Percentiles rank a stretch among this genome's conserved stretches.
These are phyloP conservation scores for Orientallactaga bullata DNA, from an alignment of 2,113 vertebrate genomes.

Conservation along the genomic window DNA sequence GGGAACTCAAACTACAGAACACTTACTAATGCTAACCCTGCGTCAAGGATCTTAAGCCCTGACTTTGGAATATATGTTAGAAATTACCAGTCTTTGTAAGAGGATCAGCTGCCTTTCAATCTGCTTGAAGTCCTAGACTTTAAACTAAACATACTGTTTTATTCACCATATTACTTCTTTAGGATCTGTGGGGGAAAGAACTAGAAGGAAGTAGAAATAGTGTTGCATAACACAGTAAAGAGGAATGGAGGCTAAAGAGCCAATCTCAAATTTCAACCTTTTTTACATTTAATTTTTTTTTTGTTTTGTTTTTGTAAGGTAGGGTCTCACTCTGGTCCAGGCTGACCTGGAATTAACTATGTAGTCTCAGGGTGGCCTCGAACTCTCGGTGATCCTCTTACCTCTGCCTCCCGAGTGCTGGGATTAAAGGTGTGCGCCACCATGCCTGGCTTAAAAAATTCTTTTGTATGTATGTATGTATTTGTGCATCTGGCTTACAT, in stretches of 20 bases:
- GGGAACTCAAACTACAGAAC: slow-evolving; percentile 36
- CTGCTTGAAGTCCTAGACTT: slow-evolving; percentile 30
- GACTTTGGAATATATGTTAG: slow-evolving; percentile 23
- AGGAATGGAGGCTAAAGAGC: slow-evolving; percentile 39
- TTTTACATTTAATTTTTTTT: no score
- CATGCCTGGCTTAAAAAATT: no score
- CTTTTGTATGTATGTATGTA: no score
- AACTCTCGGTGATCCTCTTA: no score
- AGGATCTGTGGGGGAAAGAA: background rate
- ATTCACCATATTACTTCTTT: slow-evolving; percentile 35
- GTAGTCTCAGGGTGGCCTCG: no score
- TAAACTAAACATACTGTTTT: slow-evolving; percentile 17
- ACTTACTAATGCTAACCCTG: slow-evolving; percentile 20
- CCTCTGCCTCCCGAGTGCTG: no score
- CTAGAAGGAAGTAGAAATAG: background rate
- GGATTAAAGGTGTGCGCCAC: no score
- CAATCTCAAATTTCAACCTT: slow-evolving; percentile 33
- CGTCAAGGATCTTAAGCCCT: slow-evolving; percentile 51
- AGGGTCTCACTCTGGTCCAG: no score
- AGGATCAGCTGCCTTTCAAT: slow-evolving; percentile 31
- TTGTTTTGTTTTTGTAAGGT: no score
- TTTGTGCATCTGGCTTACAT: no score
- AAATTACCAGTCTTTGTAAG: slow-evolving; percentile 31
- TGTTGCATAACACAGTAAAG: background rate
- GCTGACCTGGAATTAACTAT: no score